Base-by-base conservation (phyloP, 1,140 invertebrate genomes). In the Drosophila burlai region DNA sequence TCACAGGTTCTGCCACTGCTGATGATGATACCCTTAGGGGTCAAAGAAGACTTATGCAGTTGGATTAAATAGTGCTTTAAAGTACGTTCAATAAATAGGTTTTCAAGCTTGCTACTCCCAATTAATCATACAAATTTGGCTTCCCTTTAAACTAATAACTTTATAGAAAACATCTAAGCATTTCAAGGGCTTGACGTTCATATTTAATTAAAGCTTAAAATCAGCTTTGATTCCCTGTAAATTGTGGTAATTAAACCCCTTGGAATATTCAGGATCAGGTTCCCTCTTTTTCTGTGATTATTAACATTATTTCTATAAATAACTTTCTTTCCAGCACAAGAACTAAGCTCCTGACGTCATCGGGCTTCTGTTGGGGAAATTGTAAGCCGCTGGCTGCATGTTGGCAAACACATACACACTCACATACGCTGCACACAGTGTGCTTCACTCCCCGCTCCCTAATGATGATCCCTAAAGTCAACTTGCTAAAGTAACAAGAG, bases 381-480 rank as follows among this genome's bases (percentile, higher is more conserved):
- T 60, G 66, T 36, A 46, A 66, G 46, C 60, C 67, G 54, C 45
- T 77, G 65, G 63, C 55, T 77, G 67, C 55, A 75, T 21, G 47
- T 47, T 45, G 57, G 40, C 60, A 40, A 47, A 49, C 57, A 49
- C 57, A 42, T 29, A 55, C n/a, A 40, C 16, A 11, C 15, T 52
- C 7, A 38, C 26, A 45, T 21, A 31, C 15, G 36, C 6, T 57
- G 54, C 54, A 57, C 36, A 40, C 15, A 54, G 31, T 9, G 13
- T 7, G n/a, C 18, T 21, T 18, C 2, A 18, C 18, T 3, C 9
- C 34, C 42, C 26, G 43, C 58, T 50, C 61, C 60, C 81, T 89
- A 89, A 89, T 89, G 81, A 89, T 89, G 85, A 89, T 89, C 85
- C 85, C 85, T 31, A 81, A 89, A 89, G 85, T 85, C 85, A 89